Conservation (phyloP, 2,888 invertebrate species). For the Acleris cristana region DNA sequence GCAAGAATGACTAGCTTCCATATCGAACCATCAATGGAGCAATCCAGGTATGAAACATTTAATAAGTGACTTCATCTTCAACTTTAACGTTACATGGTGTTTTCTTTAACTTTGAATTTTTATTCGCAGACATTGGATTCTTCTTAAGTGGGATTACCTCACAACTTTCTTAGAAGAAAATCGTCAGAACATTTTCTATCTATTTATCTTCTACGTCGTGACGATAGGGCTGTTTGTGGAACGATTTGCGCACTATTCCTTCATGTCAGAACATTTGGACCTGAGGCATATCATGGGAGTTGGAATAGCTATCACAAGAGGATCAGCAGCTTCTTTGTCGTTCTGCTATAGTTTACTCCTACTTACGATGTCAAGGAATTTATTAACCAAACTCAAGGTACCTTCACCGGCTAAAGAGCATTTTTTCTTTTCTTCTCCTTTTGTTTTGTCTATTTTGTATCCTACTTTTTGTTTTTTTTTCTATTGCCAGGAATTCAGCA, state of each 20-base stretch:
- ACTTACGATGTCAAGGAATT: slow-evolving; percentile 95
- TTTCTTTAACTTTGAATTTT: neutral
- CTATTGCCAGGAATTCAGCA: slow-evolving; percentile 88
- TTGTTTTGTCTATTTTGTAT: too few species aligned
- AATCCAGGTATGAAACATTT: slow-evolving; percentile 70
- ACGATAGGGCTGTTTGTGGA: slow-evolving; percentile 97
- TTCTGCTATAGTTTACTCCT: slow-evolving; percentile 96
- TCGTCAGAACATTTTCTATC: slow-evolving; percentile 96
- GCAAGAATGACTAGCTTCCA: slow-evolving; percentile 98
- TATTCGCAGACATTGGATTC: slow-evolving; percentile 85
- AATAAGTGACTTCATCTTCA: too few species aligned
- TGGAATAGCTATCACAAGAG: slow-evolving; percentile 97
- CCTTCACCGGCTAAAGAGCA: slow-evolving; percentile 50
- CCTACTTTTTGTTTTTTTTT: neutral
- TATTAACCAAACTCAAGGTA: slow-evolving; percentile 94
- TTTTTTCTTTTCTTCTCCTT: neutral
- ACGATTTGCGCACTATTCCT: slow-evolving; percentile 97
- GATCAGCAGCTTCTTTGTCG: slow-evolving; percentile 96
- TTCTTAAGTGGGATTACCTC: slow-evolving; percentile 92
- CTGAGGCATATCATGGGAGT: slow-evolving; percentile 98
- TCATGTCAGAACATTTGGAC: slow-evolving; percentile 98
- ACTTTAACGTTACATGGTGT: too few species aligned
- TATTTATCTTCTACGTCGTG: slow-evolving; percentile 97
- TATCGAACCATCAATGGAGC: slow-evolving; percentile 91
- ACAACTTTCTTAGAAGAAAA: slow-evolving; percentile 98